Evolutionary conservation across 2,113 vertebrate genomes (phyloP).

Genomic region (Aspiorhynchus laticeps): DNA sequence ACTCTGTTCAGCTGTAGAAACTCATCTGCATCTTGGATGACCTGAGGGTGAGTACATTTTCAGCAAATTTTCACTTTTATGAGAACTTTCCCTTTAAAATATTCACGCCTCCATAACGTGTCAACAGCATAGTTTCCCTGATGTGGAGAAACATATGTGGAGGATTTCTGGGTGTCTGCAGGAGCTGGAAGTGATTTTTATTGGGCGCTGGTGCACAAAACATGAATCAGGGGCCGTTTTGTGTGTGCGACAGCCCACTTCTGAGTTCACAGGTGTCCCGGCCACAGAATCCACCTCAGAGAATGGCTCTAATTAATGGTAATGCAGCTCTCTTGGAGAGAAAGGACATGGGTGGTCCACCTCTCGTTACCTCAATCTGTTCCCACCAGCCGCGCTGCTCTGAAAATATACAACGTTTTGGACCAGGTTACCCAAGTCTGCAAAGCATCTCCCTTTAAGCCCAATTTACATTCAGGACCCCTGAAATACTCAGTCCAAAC

Average conservation of each 20-base stretch:
- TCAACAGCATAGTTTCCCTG: slow-evolving; percentile 30
- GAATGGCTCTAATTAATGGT: slow-evolving; percentile 72
- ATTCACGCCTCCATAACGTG: slow-evolving; percentile 28
- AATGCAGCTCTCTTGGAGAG: slow-evolving; percentile 67
- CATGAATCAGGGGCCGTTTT: slow-evolving; percentile 33
- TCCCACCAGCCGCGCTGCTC: slow-evolving; percentile 59
- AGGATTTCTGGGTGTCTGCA: slow-evolving; percentile 56
- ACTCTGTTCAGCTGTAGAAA: neutral
- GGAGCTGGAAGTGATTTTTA: slow-evolving; percentile 69
- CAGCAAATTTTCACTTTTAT: neutral
- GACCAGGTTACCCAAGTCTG: slow-evolving; percentile 43
- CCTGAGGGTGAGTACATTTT: neutral
- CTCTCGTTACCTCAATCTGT: slow-evolving; percentile 45
- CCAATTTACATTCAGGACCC: slow-evolving; percentile 65
- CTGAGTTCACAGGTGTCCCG: slow-evolving; percentile 72
- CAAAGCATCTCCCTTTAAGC: slow-evolving; percentile 62
- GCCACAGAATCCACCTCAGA: slow-evolving; percentile 73
- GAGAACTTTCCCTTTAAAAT: slow-evolving; percentile 6
- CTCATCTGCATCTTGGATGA: neutral
- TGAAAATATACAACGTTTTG: slow-evolving; percentile 68
- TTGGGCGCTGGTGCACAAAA: slow-evolving; percentile 17
- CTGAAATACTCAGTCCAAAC: slow-evolving; percentile 62
- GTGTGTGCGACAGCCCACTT: slow-evolving; percentile 53
- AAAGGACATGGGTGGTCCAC: slow-evolving; percentile 57
- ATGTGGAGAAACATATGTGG: slow-evolving; percentile 62